Percentiles rank a stretch among this genome's conserved stretches.
Conservation (phyloP, 2,797 vertebrate genomes). For the Tenualosa ilisha region DNA sequence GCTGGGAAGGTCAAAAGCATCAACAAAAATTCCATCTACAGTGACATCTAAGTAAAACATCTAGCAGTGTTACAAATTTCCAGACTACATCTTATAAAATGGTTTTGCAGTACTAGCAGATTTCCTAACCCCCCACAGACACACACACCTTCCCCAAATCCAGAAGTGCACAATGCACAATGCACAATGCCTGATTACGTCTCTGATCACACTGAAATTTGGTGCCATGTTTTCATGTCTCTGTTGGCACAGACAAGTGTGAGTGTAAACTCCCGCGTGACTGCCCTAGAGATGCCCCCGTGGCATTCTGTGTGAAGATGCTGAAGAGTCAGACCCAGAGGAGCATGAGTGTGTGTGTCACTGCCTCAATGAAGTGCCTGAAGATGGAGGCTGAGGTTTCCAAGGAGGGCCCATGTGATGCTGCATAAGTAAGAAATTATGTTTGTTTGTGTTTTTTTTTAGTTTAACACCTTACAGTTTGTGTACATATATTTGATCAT, state of each 20-base stretch:
- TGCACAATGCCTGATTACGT: no score
- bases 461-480: no score
- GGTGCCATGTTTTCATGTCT: conserved; percentile 29
- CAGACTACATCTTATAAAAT: no score
- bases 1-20: not conserved
- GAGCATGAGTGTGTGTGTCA: conserved; percentile 66
- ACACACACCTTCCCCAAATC: not conserved
- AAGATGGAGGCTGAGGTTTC: conserved; percentile 64
- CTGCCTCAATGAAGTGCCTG: conserved; percentile 68
- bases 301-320: conserved; percentile 69
- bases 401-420: conserved; percentile 62
- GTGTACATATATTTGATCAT: no score
- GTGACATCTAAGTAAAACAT: no score
- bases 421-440: not conserved
- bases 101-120: no score
- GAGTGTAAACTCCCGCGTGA: conserved; percentile 64
- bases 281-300: conserved; percentile 48
- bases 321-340: conserved; percentile 49
- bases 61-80: no score
- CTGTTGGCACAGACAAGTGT: conserved; percentile 64
- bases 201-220: not conserved
- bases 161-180: not conserved
- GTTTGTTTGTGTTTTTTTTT: not conserved
- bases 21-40: not conserved
- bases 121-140: not conserved